These are phyloP conservation scores for Pluvialis apricaria DNA, from an alignment of 2,113 vertebrate genomes.

Conservation along the genomic window DNA sequence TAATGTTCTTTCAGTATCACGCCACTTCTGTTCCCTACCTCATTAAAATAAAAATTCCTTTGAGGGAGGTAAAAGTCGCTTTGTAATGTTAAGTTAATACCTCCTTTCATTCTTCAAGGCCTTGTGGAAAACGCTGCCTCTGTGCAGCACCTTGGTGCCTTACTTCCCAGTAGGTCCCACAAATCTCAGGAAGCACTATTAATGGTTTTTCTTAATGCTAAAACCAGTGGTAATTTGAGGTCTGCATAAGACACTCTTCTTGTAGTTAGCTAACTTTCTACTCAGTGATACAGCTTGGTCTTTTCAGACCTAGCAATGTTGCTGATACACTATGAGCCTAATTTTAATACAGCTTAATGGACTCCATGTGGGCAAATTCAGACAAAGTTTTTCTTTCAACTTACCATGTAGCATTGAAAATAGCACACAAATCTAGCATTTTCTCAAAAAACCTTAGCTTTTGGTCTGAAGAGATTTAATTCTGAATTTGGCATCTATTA, in stretches of 20 bases:
- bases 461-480: neutral
- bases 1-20: neutral
- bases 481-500: neutral
- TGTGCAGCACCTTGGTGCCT: fast-evolving
- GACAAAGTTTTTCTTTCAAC: neutral
- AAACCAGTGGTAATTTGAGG: neutral
- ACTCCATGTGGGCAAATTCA: neutral
- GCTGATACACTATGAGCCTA: neutral
- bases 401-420: neutral
- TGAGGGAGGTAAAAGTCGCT: neutral
- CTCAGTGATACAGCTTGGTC: neutral
- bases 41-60: neutral
- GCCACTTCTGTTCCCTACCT: neutral
- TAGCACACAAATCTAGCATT: neutral
- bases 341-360: neutral
- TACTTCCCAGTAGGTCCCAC: too few relatives aligned
- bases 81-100: neutral
- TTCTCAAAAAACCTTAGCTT: neutral
- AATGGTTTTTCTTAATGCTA: neutral
- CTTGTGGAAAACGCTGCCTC: neutral
- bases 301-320: neutral
- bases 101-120: neutral
- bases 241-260: neutral
- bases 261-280: neutral
- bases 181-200: neutral